A percentile compares a stretch with the other conserved stretches of the same genome.
phyloP scores from a whole-genome alignment of 2,797 vertebrate species.

The Lateolabrax maculatus region DNA sequence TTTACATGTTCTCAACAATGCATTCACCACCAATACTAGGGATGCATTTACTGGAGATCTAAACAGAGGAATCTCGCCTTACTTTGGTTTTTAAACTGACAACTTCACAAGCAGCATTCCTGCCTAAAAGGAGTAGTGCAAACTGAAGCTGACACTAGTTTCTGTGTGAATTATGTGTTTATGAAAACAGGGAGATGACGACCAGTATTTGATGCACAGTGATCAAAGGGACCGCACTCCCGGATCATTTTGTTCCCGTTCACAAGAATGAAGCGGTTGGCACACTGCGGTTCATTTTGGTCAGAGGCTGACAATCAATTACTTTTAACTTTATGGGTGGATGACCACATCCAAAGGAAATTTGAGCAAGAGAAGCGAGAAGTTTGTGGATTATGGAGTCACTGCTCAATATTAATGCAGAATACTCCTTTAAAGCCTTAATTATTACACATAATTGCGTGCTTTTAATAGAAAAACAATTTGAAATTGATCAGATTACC shows the following conservation, averaged over 20 bases:
- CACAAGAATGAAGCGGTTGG: background rate
- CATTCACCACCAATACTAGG: background rate
- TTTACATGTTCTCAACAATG: background rate
- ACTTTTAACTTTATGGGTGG: background rate
- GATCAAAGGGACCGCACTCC: background rate
- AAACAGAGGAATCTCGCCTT: background rate
- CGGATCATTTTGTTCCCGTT: background rate
- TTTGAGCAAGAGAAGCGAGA: background rate
- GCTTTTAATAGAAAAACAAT: background rate
- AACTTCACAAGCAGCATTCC: background rate
- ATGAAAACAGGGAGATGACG: conserved; percentile 11
- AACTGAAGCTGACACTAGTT: background rate
- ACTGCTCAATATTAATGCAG: background rate
- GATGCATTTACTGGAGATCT: background rate
- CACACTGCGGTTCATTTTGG: background rate
- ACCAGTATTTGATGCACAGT: background rate
- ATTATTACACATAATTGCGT: background rate
- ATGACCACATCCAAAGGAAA: background rate
- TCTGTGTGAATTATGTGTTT: background rate
- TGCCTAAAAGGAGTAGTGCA: no score
- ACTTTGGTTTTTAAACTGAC: background rate
- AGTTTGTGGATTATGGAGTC: background rate
- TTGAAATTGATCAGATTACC: no score
- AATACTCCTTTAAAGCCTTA: background rate
- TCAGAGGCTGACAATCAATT: background rate